These are phyloP conservation scores for Drosophila pseudoobscura DNA, from an alignment of 1,140 invertebrate species.

Conservation along the genomic window DNA sequence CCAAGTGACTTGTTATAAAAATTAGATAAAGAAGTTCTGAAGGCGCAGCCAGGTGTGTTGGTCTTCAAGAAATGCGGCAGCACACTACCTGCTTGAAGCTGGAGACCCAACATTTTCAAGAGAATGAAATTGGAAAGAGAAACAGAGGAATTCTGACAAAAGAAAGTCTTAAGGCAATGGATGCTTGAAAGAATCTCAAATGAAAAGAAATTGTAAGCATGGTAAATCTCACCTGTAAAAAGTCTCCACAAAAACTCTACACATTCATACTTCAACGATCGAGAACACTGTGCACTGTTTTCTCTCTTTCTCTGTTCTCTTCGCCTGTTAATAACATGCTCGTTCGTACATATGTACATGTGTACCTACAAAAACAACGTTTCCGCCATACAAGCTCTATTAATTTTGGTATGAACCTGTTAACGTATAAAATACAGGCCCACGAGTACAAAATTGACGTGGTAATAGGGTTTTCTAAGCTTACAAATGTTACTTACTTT, in stretches of 20 bases:
- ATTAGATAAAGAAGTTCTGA: slow-evolving; percentile 73
- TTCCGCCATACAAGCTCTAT: slow-evolving; percentile 14
- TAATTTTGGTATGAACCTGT: slow-evolving; percentile 47
- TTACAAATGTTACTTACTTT: slow-evolving; percentile 66
- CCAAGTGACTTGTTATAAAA: slow-evolving; percentile 75
- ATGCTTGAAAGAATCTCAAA: slow-evolving; percentile 31
- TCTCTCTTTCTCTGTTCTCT: slow-evolving; percentile 37
- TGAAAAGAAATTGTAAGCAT: slow-evolving; percentile 62
- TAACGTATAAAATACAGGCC: slow-evolving; percentile 11
- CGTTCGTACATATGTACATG: no score
- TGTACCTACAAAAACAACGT: background rate
- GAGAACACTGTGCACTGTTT: slow-evolving; percentile 66
- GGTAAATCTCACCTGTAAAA: slow-evolving; percentile 55
- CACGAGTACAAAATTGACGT: slow-evolving; percentile 3
- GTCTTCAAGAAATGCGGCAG: slow-evolving; percentile 14
- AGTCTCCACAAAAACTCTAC: slow-evolving; percentile 48
- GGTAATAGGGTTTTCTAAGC: slow-evolving; percentile 42
- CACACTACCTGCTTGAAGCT: slow-evolving; percentile 30
- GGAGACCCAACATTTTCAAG: slow-evolving; percentile 23
- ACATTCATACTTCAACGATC: slow-evolving; percentile 61
- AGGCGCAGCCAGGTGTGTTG: slow-evolving; percentile 41
- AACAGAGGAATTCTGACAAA: slow-evolving; percentile 34
- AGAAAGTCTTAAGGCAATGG: slow-evolving; percentile 44
- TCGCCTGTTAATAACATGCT: slow-evolving; percentile 26
- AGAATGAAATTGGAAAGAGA: slow-evolving; percentile 20